Evolutionary conservation across 2,888 invertebrate genomes (phyloP), one percentile per base, ranked within the genome.

Genomic region (Perdita meconis): DNA sequence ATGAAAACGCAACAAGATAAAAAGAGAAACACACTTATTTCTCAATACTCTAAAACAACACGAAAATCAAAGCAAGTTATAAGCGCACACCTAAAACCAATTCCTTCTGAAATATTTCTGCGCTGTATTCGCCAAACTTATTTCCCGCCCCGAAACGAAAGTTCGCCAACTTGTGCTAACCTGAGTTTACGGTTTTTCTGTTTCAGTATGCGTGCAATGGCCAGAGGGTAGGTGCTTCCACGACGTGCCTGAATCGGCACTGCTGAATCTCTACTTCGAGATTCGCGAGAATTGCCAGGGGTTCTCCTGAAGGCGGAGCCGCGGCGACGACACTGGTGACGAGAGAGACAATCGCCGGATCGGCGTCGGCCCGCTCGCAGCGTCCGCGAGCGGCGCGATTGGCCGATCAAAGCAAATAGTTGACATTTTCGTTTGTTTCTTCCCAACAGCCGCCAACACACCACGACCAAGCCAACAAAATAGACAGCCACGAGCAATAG

Each of bases 131-230:
- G n/a, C n/a, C n/a, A n/a, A n/a, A n/a, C n/a, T n/a, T n/a, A n/a
- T n/a, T n/a, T n/a, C n/a, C n/a, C n/a, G n/a, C 16, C 44, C 10
- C 19, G 19, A 16, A 44, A 44, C 44, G 44, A 16, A n/a, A 44
- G n/a, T 8, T 44, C 16, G 8, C 44, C 44, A 19, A 47, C 0
- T 3, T 4, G 22, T 12, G 3, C 22, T 60, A 55, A 55, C 55
- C 0, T 6, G n/a, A n/a, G n/a, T 0, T 12, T 1, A 26, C 0
- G 60, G 42, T 88, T 90, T 91, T 36, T 92, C 92, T 95, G 95
- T 96, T 95, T 92, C 96, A 95, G 97, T 97, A 93, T 97, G 97
- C 94, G 96, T 97, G 93, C 97, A 97, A 93, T 97, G 97, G 97
- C 97, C 97, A 88, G 97, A 97, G 95, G 96, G 96, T 96, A 95